Evolutionary conservation across 2,113 vertebrate genomes (phyloP).

Genomic region (Sturnira hondurensis): DNA sequence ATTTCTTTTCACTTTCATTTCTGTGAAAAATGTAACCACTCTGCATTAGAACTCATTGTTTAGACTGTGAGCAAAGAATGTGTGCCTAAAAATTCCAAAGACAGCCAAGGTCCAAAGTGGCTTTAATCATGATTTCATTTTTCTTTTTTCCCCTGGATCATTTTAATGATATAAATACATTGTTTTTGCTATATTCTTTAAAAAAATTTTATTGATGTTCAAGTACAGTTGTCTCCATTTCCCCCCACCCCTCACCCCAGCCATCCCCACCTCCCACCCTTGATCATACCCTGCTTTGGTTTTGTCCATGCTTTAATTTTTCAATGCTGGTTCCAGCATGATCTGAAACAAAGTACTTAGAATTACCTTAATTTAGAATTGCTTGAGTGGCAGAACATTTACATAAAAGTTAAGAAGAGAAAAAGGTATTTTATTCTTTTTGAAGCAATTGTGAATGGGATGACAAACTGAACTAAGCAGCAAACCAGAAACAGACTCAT

Average conservation of each 20-base stretch:
- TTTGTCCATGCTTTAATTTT: neutral
- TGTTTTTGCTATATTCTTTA: too few relatives aligned
- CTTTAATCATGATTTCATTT: neutral
- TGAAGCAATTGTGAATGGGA: too few relatives aligned
- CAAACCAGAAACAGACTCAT: too few relatives aligned
- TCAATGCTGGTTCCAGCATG: neutral
- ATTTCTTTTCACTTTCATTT: constrained; percentile 10
- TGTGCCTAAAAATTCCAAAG: neutral
- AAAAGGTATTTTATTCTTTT: neutral
- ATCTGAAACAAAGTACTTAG: neutral
- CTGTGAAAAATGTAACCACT: neutral
- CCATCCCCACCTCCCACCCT: too few relatives aligned
- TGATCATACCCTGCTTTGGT: too few relatives aligned
- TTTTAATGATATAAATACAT: too few relatives aligned
- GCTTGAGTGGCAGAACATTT: neutral
- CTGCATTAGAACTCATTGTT: neutral
- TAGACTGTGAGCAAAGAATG: neutral
- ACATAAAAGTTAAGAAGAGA: neutral
- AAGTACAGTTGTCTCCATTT: too few relatives aligned
- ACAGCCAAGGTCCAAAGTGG: neutral
- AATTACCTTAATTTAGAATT: neutral
- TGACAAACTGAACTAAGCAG: too few relatives aligned
- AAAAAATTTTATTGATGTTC: too few relatives aligned
- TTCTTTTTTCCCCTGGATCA: too few relatives aligned
- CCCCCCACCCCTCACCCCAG: too few relatives aligned